Evolutionary conservation across 2,888 invertebrate genomes (phyloP).

Genomic region (Nesidiocoris tenuis): DNA sequence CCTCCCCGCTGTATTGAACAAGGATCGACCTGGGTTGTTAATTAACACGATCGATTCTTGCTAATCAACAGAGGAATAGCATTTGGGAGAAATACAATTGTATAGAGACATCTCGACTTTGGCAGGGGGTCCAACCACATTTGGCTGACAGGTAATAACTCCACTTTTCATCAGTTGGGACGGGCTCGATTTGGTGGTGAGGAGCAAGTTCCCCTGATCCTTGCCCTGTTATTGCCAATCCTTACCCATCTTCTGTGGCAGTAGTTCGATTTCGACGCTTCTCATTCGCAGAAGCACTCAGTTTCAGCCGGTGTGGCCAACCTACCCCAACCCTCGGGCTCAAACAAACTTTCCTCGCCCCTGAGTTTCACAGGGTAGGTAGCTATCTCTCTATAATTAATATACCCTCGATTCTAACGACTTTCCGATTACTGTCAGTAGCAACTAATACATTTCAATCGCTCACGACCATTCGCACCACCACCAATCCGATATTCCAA

Average conservation of each 20-base stretch:
- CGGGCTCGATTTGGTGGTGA: neutral
- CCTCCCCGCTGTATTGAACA: too few relatives aligned
- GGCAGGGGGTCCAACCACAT: too few relatives aligned
- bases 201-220: neutral
- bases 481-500: conserved; percentile 13
- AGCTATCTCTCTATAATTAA: conserved; percentile 18
- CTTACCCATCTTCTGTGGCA: neutral
- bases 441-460: conserved; percentile 28
- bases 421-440: conserved; percentile 28
- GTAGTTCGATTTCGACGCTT: neutral
- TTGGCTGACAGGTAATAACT: conserved; percentile 20
- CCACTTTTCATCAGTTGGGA: neutral
- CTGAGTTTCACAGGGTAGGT: neutral
- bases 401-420: conserved; percentile 23
- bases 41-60: too few relatives aligned
- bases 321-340: neutral
- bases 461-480: conserved; percentile 12
- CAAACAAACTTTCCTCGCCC: neutral
- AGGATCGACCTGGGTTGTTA: too few relatives aligned
- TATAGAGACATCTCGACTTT: too few relatives aligned
- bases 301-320: conserved; percentile 20
- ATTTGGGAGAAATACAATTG: too few relatives aligned
- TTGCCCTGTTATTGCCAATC: neutral
- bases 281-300: conserved; percentile 21
- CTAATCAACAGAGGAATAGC: too few relatives aligned